These are phyloP conservation scores for Bhutanitis thaidina DNA, from an alignment of 2,888 invertebrate genomes.

Conservation along the genomic window DNA sequence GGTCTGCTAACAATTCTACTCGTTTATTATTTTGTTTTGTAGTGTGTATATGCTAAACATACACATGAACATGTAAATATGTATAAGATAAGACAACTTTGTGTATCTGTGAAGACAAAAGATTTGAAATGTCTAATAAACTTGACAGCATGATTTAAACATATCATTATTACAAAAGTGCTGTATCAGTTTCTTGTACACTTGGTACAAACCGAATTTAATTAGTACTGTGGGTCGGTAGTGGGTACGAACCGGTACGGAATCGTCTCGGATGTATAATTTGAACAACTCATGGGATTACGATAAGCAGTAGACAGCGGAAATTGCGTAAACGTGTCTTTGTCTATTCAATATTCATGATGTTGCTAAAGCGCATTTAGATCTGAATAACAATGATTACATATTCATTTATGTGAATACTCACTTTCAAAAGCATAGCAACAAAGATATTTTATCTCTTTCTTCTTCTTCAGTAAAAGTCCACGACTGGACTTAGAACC, in stretches of 20 bases:
- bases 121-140: no score
- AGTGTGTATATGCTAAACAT: background rate
- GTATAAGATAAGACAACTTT: no score
- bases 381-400: constrained; percentile 6
- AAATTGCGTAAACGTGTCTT: constrained; percentile 15
- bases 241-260: constrained; percentile 18
- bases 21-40: constrained; percentile 37
- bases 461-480: background rate
- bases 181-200: background rate
- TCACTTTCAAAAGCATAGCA: background rate
- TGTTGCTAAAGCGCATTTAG: constrained; percentile 14
- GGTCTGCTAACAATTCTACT: constrained; percentile 47
- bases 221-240: background rate
- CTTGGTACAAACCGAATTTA: background rate
- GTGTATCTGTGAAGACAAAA: no score
- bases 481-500: no score
- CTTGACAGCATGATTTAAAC: no score
- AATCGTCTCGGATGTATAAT: constrained; percentile 11
- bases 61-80: no score
- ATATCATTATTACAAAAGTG: background rate
- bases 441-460: background rate
- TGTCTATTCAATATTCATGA: constrained; percentile 17
- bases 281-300: constrained; percentile 18
- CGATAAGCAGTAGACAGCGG: constrained; percentile 18
- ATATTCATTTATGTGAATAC: constrained; percentile 1